Evolutionary conservation across 2,888 invertebrate genomes (phyloP).

Genomic region (Meganola albula): DNA sequence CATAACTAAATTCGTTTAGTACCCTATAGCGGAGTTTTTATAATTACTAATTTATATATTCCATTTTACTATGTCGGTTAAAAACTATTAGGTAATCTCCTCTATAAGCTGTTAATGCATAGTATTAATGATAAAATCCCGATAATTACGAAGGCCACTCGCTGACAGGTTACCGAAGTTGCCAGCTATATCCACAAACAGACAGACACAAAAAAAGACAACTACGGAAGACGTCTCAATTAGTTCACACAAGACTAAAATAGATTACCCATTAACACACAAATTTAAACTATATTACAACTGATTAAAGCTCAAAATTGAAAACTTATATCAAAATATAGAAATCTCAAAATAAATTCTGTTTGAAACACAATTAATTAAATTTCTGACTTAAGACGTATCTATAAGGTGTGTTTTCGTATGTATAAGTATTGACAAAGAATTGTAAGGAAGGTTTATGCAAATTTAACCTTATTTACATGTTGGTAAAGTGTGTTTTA

Average conservation of each 20-base stretch:
- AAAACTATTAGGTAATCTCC: no score
- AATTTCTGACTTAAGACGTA: conserved; percentile 31
- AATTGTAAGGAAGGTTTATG: conserved; percentile 28
- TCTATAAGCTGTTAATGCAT: no score
- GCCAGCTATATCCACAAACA: conserved; percentile 21
- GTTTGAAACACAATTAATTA: conserved; percentile 14
- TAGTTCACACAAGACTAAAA: conserved; percentile 62
- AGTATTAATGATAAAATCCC: no score
- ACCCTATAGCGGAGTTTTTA: no score
- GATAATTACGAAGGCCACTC: no score
- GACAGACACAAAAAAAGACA: conserved; percentile 48
- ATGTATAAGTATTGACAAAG: conserved; percentile 11
- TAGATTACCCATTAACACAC: conserved; percentile 38
- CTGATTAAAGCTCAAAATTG: conserved; percentile 22
- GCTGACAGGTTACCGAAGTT: conserved; percentile 18
- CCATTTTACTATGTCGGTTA: no score
- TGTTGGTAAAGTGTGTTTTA: conserved; percentile 13
- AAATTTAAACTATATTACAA: conserved; percentile 25
- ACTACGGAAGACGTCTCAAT: conserved; percentile 67
- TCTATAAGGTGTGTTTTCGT: conserved; percentile 18
- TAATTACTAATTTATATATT: no score
- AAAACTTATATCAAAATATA: conserved; percentile 13
- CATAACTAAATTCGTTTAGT: no score
- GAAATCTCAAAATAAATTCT: conserved; percentile 42
- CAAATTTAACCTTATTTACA: conserved; percentile 36